Conservation (phyloP, 2,113 vertebrate genomes). For the Boleophthalmus pectinirostris region DNA sequence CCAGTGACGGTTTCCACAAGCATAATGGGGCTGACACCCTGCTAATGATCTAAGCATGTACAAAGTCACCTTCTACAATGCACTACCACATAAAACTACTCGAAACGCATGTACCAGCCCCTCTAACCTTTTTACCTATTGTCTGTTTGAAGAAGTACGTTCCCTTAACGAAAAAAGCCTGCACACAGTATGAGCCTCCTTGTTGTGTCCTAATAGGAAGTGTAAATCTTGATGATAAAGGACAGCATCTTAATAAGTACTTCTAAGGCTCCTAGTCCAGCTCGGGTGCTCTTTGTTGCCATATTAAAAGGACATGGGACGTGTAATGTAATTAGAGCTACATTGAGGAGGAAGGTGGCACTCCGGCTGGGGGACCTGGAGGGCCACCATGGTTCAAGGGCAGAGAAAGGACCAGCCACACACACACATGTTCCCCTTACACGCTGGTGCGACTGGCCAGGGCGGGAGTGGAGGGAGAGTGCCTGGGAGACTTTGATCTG, state of each 20-base stretch:
- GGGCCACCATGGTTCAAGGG: conserved; percentile 74
- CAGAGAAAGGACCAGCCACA: conserved; percentile 55
- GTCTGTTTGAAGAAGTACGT: conserved; percentile 77
- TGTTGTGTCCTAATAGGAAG: conserved; percentile 86
- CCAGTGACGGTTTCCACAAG: conserved; percentile 91
- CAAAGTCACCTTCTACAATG: conserved; percentile 88
- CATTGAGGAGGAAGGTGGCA: conserved; percentile 50
- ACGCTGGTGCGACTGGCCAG: conserved; percentile 55
- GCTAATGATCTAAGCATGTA: conserved; percentile 94
- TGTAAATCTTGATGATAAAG: conserved; percentile 87
- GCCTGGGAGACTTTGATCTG: conserved; percentile 78
- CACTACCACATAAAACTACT: conserved; percentile 90
- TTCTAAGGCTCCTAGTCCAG: conserved; percentile 53
- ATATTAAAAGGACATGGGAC: conserved; percentile 78
- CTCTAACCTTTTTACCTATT: conserved; percentile 18
- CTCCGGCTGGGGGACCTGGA: conserved; percentile 58
- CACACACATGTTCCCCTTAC: conserved; percentile 32
- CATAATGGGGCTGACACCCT: conserved; percentile 93
- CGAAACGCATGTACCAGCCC: conserved; percentile 80
- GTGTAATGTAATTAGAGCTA: conserved; percentile 77
- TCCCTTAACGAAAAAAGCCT: conserved; percentile 79
- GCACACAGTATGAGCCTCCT: conserved; percentile 87
- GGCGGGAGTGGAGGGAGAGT: conserved; percentile 72
- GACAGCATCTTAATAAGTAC: conserved; percentile 80
- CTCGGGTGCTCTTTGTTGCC: conserved; percentile 68